phyloP scores from a whole-genome alignment of 1,140 invertebrate species.

The Panonychus citri region DNA sequence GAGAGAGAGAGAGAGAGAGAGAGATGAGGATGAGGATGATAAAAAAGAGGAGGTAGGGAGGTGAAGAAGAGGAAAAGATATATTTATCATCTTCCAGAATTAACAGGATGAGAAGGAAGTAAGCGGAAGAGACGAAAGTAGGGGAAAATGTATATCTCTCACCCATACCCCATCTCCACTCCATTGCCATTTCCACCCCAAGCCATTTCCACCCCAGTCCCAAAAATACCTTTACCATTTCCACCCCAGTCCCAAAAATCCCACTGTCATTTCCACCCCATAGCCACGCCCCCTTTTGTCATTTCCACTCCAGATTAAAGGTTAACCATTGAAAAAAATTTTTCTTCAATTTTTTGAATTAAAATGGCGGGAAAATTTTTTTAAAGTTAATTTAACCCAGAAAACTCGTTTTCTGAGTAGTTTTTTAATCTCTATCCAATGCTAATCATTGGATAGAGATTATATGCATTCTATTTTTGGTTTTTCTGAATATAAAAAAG shows the following conservation, averaged over 20 bases:
- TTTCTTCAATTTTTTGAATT: too few species aligned
- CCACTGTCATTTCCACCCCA: too few species aligned
- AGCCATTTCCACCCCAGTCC: not conserved
- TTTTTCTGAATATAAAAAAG: not conserved
- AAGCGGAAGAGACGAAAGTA: not conserved
- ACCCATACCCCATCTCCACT: not conserved
- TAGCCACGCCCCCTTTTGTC: too few species aligned
- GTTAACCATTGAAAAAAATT: too few species aligned
- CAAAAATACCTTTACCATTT: not conserved
- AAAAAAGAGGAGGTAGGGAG: not conserved
- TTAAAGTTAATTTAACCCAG: too few species aligned
- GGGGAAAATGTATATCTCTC: not conserved
- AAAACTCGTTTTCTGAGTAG: not conserved
- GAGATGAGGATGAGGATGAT: not conserved
- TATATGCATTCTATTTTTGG: not conserved
- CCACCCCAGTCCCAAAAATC: not conserved
- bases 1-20: not conserved
- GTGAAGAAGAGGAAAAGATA: not conserved
- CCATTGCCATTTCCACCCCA: not conserved
- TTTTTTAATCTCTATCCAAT: not conserved
- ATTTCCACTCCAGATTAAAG: too few species aligned
- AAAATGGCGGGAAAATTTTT: too few species aligned
- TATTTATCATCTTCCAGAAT: too few species aligned
- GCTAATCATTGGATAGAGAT: not conserved
- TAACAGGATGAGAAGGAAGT: not conserved